Conservation (phyloP, 2,888 invertebrate genomes). For the Nasonovia ribisnigri region DNA sequence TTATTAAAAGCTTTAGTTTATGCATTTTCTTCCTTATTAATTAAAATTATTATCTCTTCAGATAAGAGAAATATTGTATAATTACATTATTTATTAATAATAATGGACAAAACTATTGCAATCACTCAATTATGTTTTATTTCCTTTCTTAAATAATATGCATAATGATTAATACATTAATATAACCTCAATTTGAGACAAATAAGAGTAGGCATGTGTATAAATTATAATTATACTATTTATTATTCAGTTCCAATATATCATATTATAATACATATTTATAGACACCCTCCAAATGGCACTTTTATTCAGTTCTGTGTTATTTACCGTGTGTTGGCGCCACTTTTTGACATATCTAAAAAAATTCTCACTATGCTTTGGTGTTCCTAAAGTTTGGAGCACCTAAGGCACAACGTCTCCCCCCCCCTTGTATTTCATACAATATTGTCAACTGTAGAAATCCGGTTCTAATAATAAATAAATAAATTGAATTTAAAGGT, state of each 20-base stretch:
- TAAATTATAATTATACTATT: background rate
- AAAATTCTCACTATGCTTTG: no score
- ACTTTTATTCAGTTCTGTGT: background rate
- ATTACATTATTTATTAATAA: constrained; percentile 16
- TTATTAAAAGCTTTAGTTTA: constrained; percentile 39
- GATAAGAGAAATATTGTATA: background rate
- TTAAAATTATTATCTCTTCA: constrained; percentile 8
- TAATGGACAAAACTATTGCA: constrained; percentile 5
- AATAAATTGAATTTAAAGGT: background rate
- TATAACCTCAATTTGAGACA: background rate
- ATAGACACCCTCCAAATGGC: background rate
- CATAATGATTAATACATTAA: background rate
- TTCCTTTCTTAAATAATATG: background rate
- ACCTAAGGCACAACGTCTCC: no score
- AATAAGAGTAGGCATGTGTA: background rate
- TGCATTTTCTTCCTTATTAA: background rate
- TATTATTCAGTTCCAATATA: background rate
- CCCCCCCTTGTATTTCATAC: background rate
- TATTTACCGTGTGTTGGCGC: no score
- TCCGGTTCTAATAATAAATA: background rate
- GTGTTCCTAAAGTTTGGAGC: no score
- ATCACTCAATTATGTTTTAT: background rate
- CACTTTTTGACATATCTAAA: no score
- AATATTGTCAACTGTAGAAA: background rate
- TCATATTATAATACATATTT: background rate